A percentile compares a stretch with the other conserved stretches of the same genome.
These are phyloP conservation scores for Hydrochoerus hydrochaeris DNA, from an alignment of 2,113 vertebrate genomes.

Conservation along the genomic window DNA sequence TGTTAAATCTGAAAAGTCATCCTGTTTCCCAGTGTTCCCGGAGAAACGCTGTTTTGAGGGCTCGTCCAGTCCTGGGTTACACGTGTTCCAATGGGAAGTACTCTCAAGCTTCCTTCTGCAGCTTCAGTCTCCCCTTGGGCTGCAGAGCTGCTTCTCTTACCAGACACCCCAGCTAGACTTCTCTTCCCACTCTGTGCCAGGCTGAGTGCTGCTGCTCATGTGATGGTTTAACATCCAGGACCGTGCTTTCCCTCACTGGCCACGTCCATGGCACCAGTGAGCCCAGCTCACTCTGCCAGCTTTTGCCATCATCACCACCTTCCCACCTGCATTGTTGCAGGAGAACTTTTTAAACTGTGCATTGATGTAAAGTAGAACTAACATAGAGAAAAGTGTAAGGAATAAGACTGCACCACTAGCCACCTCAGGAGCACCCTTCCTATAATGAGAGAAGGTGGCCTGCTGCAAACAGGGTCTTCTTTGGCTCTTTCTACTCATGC, in stretches of 20 bases:
- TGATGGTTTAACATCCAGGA: neutral
- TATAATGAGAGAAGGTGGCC: neutral
- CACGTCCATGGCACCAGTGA: neutral
- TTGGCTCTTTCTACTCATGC: neutral
- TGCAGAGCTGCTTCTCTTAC: neutral
- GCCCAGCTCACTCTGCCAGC: neutral
- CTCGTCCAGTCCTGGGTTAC: neutral
- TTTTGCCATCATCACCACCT: neutral
- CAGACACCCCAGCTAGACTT: neutral
- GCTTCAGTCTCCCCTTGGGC: neutral
- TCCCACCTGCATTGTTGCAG: neutral
- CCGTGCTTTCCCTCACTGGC: neutral
- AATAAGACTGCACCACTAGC: neutral
- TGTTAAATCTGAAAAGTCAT: neutral
- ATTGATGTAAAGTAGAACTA: too few species aligned
- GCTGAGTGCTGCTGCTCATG: neutral
- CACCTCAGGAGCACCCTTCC: neutral
- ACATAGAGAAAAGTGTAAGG: neutral
- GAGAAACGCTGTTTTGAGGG: neutral
- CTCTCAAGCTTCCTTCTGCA: neutral
- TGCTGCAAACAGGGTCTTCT: neutral
- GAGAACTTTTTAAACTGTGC: neutral
- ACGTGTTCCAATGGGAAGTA: rapidly evolving
- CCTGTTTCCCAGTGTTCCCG: neutral
- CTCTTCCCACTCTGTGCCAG: neutral